Conservation (phyloP, 2,888 invertebrate species). For the Hydrotaea diabolus region DNA sequence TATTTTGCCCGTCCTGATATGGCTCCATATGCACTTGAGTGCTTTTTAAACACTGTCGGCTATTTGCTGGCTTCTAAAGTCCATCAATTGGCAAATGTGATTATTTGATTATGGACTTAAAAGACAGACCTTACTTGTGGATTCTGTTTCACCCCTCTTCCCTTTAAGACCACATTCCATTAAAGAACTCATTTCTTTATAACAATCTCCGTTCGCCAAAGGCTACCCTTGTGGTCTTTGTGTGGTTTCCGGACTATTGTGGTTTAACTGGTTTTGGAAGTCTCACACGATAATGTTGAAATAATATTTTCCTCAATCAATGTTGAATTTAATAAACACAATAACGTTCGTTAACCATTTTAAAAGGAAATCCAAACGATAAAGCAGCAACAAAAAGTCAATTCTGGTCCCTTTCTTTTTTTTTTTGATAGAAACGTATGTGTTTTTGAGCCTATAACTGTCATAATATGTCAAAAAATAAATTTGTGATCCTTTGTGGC, state of each 20-base stretch:
- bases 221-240: too few species aligned
- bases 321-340: not conserved
- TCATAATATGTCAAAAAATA: conserved; percentile 16
- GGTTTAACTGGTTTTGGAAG: not conserved
- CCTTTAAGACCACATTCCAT: too few species aligned
- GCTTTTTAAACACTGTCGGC: too few species aligned
- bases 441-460: not conserved
- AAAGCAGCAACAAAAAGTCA: not conserved
- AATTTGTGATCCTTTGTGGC: not conserved
- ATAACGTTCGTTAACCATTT: not conserved
- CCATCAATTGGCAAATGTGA: not conserved
- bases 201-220: too few species aligned
- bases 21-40: too few species aligned
- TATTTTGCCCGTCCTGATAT: too few species aligned
- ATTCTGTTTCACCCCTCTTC: too few species aligned
- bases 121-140: not conserved
- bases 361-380: not conserved
- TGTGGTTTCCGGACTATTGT: not conserved
- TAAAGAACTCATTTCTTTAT: too few species aligned
- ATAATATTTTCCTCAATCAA: not conserved
- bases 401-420: not conserved
- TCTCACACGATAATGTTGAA: not conserved
- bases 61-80: not conserved
- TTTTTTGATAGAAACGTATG: not conserved
- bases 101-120: not conserved